Evolutionary conservation across 2,113 vertebrate genomes (phyloP), one percentile per base, ranked within the genome.

Genomic region (Philantomba maxwellii): DNA sequence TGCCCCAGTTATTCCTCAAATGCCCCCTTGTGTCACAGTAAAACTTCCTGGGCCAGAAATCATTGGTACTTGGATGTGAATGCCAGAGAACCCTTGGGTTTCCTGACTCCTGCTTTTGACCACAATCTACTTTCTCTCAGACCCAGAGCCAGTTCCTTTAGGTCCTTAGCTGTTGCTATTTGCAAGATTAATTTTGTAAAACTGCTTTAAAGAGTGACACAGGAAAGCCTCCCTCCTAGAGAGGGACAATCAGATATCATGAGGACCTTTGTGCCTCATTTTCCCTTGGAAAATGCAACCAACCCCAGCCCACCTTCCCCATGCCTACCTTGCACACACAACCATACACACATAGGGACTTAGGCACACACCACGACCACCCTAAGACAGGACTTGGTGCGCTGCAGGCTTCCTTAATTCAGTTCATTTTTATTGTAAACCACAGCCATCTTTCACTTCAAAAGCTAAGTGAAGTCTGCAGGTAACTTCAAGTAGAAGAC

Each of bases 11-110:
- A 75, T 6, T 43, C 43, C 57, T 58, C 58, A 14, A 12, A 5
- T 9, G 6, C 70, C 93, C 91, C 28, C 5, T 8, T 1, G 16
- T 2, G 16, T 7, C 19, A 15, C 64, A 23, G 39, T 5, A 30
- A 26, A 0, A 5, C 14, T 30, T 87, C 57, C 45, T 2, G 10
- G 6, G 45, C 57, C 43, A 3, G 36, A 62, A 60, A 25, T 57
- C 1, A 1, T 0, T 1, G 2, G 3, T 4, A 0, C 39, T 66
- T 43, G 62, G 1, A 66, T 0, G 36, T 33, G 36, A 89, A 55
- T 2, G 25, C 1, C 47, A 60, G 21, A 66, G 45, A 87, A 21
- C 25, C 14, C 33, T 0, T 1, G 15, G 11, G 21, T 36, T 47
- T 87, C 91, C 81, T 51, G 19, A 16, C 39, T 11, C 1, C 0